A percentile compares a stretch with the other conserved stretches of the same genome.
These are phyloP conservation scores for Scaptomyza cyrtandrae DNA, from an alignment of 2,888 invertebrate species.

Conservation along the genomic window DNA sequence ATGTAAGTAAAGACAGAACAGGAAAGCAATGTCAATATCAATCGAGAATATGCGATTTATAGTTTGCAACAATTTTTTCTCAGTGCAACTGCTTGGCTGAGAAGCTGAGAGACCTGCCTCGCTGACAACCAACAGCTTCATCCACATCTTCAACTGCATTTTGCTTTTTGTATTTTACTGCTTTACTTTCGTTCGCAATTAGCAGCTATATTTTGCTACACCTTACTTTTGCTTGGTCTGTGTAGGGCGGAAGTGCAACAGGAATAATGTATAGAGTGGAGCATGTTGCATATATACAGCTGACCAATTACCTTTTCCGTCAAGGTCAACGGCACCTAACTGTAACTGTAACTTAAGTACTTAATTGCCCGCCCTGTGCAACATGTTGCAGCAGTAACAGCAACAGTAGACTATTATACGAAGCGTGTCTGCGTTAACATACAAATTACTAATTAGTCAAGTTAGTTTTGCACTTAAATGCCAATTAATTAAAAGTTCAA, in stretches of 20 bases:
- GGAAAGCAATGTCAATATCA: no score
- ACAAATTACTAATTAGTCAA: slow-evolving; percentile 69
- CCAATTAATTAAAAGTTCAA: slow-evolving; percentile 45
- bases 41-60: no score
- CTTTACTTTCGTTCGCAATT: slow-evolving; percentile 68
- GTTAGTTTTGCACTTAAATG: slow-evolving; percentile 49
- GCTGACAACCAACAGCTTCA: slow-evolving; percentile 18
- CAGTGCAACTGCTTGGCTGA: neutral
- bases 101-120: slow-evolving; percentile 1
- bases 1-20: no score
- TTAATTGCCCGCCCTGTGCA: slow-evolving; percentile 46
- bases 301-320: slow-evolving; percentile 65
- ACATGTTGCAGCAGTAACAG: slow-evolving; percentile 11
- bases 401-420: slow-evolving; percentile 38
- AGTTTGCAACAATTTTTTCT: neutral
- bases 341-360: slow-evolving; percentile 40
- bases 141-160: slow-evolving; percentile 45
- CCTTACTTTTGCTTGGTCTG: neutral
- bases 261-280: slow-evolving; percentile 19
- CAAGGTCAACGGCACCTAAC: slow-evolving; percentile 77
- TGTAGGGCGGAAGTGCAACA: slow-evolving; percentile 60
- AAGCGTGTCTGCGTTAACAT: slow-evolving; percentile 72
- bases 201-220: slow-evolving; percentile 31
- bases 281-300: slow-evolving; percentile 7
- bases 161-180: slow-evolving; percentile 16